Evolutionary conservation across 2,888 invertebrate species (phyloP).

Genomic region (Pyrrhia umbra): DNA sequence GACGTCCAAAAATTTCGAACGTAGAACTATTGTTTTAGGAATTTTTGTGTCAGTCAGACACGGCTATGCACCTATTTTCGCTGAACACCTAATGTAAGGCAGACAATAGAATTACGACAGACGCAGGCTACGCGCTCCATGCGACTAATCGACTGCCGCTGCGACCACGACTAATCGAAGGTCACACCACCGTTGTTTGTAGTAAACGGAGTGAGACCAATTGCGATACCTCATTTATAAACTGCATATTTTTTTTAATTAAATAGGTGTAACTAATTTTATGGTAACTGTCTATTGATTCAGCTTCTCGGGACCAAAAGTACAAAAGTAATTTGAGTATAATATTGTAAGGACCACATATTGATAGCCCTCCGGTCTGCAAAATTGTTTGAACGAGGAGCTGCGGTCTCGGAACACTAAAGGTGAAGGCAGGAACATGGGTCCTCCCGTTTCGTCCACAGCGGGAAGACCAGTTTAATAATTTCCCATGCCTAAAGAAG

Average conservation of each 20-base stretch:
- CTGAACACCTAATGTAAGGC: background rate
- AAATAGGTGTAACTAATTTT: conserved; percentile 36
- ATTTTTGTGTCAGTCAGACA: conserved; percentile 4
- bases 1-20: too few species aligned
- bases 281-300: conserved; percentile 1
- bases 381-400: too few species aligned
- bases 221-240: conserved; percentile 46
- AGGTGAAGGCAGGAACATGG: too few species aligned
- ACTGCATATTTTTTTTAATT: conserved; percentile 26
- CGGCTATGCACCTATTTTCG: conserved; percentile 23
- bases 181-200: conserved; percentile 55
- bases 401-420: too few species aligned
- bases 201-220: conserved; percentile 60
- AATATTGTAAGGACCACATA: background rate
- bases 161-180: conserved; percentile 60
- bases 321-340: background rate
- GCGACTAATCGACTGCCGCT: conserved; percentile 36
- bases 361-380: too few species aligned
- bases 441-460: too few species aligned
- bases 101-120: conserved; percentile 57
- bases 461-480: too few species aligned
- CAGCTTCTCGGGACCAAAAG: background rate
- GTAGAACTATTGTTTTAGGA: conserved; percentile 6
- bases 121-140: conserved; percentile 43
- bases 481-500: too few species aligned